phyloP scores from a whole-genome alignment of 2,797 vertebrate genomes.

The Nyctalus aviator region DNA sequence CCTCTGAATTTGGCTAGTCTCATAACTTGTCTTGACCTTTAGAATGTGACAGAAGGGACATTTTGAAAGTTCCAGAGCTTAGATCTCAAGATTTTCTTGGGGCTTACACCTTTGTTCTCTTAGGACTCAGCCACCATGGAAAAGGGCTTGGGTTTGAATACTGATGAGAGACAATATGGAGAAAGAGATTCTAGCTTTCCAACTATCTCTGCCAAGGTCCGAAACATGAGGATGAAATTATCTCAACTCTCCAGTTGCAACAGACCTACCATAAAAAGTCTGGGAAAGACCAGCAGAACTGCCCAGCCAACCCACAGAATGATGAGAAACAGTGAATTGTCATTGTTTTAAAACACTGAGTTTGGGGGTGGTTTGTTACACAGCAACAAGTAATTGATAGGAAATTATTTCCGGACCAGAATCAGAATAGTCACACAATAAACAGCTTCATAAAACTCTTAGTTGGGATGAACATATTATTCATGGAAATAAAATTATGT shows the following conservation, averaged over 20 bases:
- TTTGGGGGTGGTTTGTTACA: slow-evolving; percentile 35
- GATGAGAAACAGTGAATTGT: slow-evolving; percentile 9
- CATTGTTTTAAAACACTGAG: background rate
- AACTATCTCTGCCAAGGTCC: background rate
- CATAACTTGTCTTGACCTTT: slow-evolving; percentile 13
- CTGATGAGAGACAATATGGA: background rate
- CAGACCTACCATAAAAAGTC: background rate
- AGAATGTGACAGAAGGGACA: background rate
- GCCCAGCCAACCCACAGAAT: background rate
- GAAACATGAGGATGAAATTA: background rate
- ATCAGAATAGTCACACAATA: background rate
- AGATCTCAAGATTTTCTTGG: background rate
- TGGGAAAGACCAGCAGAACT: slow-evolving; percentile 18
- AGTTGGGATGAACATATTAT: background rate
- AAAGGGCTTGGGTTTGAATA: background rate
- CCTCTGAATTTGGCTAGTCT: background rate
- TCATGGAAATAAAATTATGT: slow-evolving; percentile 20
- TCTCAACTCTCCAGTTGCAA: background rate
- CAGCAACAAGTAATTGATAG: background rate
- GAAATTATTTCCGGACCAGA: slow-evolving; percentile 40
- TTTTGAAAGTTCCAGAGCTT: background rate
- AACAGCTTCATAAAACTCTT: background rate
- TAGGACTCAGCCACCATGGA: background rate
- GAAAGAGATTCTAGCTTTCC: background rate
- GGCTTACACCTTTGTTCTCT: background rate